A percentile compares a stretch with the other conserved stretches of the same genome.
Evolutionary conservation across 2,888 invertebrate genomes (phyloP).

Genomic region (Smittia aterrima): DNA sequence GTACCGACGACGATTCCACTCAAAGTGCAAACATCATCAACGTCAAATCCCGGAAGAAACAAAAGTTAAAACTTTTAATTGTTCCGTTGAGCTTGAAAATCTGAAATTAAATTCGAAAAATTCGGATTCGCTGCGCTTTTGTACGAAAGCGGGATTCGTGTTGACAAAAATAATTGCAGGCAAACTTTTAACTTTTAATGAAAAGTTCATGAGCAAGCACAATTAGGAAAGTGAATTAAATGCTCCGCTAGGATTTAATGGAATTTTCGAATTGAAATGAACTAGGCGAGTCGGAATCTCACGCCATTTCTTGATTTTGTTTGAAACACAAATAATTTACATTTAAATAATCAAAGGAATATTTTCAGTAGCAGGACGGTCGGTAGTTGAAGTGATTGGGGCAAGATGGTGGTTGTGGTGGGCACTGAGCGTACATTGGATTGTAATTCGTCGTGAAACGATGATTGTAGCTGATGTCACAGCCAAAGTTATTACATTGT

Average conservation of each 20-base stretch:
- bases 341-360: too few relatives aligned
- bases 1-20: background rate
- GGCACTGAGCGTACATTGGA: conserved; percentile 17
- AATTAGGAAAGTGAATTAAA: conserved; percentile 29
- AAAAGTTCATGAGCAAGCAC: conserved; percentile 37
- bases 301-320: too few relatives aligned
- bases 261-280: background rate
- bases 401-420: background rate
- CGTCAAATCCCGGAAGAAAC: background rate
- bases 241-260: conserved; percentile 16
- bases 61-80: background rate
- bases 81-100: conserved; percentile 8
- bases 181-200: conserved; percentile 35
- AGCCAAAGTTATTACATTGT: background rate
- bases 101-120: background rate
- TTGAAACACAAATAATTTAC: too few relatives aligned
- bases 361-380: too few relatives aligned
- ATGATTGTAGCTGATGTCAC: background rate
- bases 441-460: conserved; percentile 27
- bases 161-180: conserved; percentile 28
- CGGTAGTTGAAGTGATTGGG: too few relatives aligned
- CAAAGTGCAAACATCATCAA: background rate
- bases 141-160: background rate
- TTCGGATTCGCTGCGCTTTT: background rate
- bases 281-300: too few relatives aligned